A percentile compares a stretch with the other conserved stretches of the same genome.
phyloP scores from a whole-genome alignment of 2,888 invertebrate species.

The Eupithecia exiguata region DNA sequence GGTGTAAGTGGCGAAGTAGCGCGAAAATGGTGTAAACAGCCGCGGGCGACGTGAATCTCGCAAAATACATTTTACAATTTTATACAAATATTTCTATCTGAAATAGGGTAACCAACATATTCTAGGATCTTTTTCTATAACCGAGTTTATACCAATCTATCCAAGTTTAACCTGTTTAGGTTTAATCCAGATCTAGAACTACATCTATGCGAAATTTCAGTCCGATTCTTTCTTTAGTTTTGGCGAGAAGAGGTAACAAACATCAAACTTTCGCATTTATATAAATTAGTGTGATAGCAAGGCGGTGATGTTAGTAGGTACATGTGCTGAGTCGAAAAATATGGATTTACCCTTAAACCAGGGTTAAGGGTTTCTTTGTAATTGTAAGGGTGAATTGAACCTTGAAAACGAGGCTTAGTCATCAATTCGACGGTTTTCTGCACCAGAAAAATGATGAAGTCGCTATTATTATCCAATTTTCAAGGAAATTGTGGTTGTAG shows the following conservation, averaged over 20 bases:
- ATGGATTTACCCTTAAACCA: not conserved
- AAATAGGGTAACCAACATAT: not conserved
- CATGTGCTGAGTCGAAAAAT: not conserved
- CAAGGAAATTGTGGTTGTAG: not conserved
- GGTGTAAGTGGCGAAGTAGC: slow-evolving; percentile 11
- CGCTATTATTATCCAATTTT: not conserved
- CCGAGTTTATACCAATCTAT: not conserved
- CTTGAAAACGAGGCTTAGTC: slow-evolving; percentile 5
- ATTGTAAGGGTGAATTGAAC: slow-evolving; percentile 13
- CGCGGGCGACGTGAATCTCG: slow-evolving; percentile 3
- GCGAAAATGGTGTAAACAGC: slow-evolving; percentile 14
- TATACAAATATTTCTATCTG: not conserved
- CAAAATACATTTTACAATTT: slow-evolving; percentile 6
- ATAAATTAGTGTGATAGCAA: not conserved
- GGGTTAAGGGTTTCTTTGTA: slow-evolving; percentile 4
- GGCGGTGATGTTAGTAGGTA: not conserved
- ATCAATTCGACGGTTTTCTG: slow-evolving; percentile 4
- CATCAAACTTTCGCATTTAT: not conserved
- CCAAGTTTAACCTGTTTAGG: not conserved
- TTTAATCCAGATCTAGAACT: not conserved
- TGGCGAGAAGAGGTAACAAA: not conserved
- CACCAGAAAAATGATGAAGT: not conserved
- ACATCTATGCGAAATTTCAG: not conserved
- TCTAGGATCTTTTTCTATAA: not conserved
- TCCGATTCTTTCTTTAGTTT: not conserved